Evolutionary conservation across 1,140 invertebrate species (phyloP).

Genomic region (Atta texana): DNA sequence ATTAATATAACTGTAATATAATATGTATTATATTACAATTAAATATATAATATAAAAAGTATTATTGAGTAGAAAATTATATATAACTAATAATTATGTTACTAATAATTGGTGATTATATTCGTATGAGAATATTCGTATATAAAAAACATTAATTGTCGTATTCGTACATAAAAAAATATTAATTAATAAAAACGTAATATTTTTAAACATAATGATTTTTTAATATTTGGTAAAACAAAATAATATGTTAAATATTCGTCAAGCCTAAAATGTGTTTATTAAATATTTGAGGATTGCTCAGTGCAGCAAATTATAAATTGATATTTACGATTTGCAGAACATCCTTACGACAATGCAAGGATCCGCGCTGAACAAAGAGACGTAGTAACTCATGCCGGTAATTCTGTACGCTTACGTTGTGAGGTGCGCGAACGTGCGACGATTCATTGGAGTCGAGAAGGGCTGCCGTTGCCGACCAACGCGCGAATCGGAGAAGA

Average conservation of each 20-base stretch:
- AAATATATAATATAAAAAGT: no score
- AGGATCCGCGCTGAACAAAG: constrained; percentile 80
- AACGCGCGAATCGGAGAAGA: constrained; percentile 81
- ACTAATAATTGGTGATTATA: no score
- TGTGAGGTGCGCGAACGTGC: constrained; percentile 86
- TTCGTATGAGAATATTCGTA: not conserved
- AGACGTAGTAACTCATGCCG: constrained; percentile 86
- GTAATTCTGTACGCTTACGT: constrained; percentile 87
- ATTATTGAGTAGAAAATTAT: no score
- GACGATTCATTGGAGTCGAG: constrained; percentile 87
- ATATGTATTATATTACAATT: no score
- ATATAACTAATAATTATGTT: no score
- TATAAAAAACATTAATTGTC: not conserved
- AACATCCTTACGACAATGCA: constrained; percentile 79
- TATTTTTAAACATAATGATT: not conserved
- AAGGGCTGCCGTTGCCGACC: constrained; percentile 84
- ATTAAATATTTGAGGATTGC: constrained; percentile 4
- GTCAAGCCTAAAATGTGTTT: not conserved
- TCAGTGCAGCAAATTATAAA: not conserved
- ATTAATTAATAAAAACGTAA: not conserved
- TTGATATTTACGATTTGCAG: constrained; percentile 57
- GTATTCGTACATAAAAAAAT: no score
- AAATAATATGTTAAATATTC: not conserved
- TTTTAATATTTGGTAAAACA: not conserved
- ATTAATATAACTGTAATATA: no score